Base-by-base conservation (phyloP, 1,140 invertebrate genomes). In the Drosophila willistoni region DNA sequence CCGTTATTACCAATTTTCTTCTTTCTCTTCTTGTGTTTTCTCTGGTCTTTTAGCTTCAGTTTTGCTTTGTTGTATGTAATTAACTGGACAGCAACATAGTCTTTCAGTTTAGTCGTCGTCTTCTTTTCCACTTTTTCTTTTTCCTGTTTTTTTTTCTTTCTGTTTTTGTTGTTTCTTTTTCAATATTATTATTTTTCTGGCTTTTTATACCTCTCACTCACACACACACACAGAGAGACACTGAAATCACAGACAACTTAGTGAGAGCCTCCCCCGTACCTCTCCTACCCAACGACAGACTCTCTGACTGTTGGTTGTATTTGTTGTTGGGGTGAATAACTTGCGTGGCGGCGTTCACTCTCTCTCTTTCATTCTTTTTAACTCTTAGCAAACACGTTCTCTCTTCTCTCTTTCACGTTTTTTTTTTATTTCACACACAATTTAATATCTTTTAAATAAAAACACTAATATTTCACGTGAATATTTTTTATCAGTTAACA, bases 241-340 rank as follows among this genome's bases (percentile, higher is more conserved):
- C 57, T 51, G 72, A 87, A 86, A 86, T 86, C 84, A 87, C 83
- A 56, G 82, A 69, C 64, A 87, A 68, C 68, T 2, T 22, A 9
- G 72, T 86, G 83, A 86, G 82, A 85, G 47, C 68, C 72, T 76
- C 73, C 73, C 75, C 73, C 70, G 44, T 51, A 68, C 56, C 62
- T 72, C 41, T 34, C 12, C 36, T 25, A n/a, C 22, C 65, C 51
- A 36, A 12, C 51, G 17, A 60, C 29, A 47, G 29, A 57, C 55
- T 19, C 44, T 60, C 33, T 60, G 39, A 29, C 62, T 54, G 33
- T 39, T 57, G 13, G 44, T 19, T 70, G 77, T 79, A 76, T 83
- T 85, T 85, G 82, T 85, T 86, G 82, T 86, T 79, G 83, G 83
- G 83, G 83, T 86, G 83, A 86, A 86, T 86, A 86, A 86, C 83